Evolutionary conservation across 2,888 invertebrate species (phyloP).

Genomic region (Chamaedrilus cognettii): DNA sequence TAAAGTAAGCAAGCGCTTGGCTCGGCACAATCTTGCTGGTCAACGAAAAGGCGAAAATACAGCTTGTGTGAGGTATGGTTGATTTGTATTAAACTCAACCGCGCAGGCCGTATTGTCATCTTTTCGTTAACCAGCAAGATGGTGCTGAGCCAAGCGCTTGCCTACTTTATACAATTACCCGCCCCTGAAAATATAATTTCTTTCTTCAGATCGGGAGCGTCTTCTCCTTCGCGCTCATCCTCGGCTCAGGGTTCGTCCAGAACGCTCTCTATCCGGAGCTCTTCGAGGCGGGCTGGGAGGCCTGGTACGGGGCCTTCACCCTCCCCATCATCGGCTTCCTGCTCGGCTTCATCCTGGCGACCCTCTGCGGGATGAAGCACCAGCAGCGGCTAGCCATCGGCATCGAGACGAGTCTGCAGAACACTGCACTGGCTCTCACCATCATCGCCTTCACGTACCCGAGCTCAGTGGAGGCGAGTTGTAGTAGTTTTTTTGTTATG

Average conservation of each 20-base stretch:
- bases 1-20: too few species aligned
- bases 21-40: too few species aligned
- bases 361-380: slow-evolving; percentile 39
- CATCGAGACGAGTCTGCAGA: slow-evolving; percentile 51
- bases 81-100: too few species aligned
- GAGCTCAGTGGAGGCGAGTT: slow-evolving; percentile 3
- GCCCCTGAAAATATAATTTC: slow-evolving; percentile 14
- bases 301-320: slow-evolving; percentile 42
- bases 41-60: too few species aligned
- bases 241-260: slow-evolving; percentile 45
- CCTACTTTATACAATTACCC: too few species aligned
- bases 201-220: slow-evolving; percentile 49
- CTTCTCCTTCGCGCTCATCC: slow-evolving; percentile 44
- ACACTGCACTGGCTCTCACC: slow-evolving; percentile 50
- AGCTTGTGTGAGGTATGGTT: too few species aligned
- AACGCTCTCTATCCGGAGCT: slow-evolving; percentile 49
- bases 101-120: too few species aligned
- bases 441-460: slow-evolving; percentile 46
- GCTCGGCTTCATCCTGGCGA: slow-evolving; percentile 44
- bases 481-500: too few species aligned
- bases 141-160: too few species aligned
- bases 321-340: slow-evolving; percentile 45
- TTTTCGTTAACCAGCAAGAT: too few species aligned
- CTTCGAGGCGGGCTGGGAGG: slow-evolving; percentile 40
- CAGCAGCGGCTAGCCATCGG: slow-evolving; percentile 45